Evolutionary conservation across 2,113 vertebrate genomes (phyloP).

Genomic region (Eptatretus burgeri): DNA sequence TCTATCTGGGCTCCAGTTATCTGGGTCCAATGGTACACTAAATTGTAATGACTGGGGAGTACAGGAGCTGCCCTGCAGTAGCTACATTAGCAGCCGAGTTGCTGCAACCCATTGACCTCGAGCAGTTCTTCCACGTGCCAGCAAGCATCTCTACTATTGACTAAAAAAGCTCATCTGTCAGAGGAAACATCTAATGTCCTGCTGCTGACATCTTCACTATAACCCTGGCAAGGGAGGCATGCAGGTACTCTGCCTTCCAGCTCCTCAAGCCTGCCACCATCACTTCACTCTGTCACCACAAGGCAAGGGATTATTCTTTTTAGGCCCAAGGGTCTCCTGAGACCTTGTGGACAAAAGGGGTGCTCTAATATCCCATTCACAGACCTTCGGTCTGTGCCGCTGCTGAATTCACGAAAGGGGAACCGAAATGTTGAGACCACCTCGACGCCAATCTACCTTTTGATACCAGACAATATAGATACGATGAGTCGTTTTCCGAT

Average conservation of each 20-base stretch:
- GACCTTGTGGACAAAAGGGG: not conserved
- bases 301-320: too few relatives aligned
- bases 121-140: not conserved
- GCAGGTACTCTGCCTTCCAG: not conserved
- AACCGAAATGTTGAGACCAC: too few relatives aligned
- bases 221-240: not conserved
- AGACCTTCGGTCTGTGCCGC: not conserved
- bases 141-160: not conserved
- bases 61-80: not conserved
- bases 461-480: too few relatives aligned
- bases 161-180: not conserved
- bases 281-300: too few relatives aligned
- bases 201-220: not conserved
- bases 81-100: not conserved
- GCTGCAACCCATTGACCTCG: not conserved
- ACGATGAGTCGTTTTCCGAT: too few relatives aligned
- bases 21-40: not conserved
- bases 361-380: slow-evolving; percentile 1
- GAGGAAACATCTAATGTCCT: not conserved
- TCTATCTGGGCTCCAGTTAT: not conserved
- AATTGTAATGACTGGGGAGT: not conserved
- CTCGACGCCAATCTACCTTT: too few relatives aligned
- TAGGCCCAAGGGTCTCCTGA: not conserved
- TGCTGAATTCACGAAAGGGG: too few relatives aligned
- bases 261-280: too few relatives aligned